Percentiles rank a stretch among this genome's conserved stretches.
Conservation (phyloP, 2,888 invertebrate genomes). For the Malachius bipustulatus region DNA sequence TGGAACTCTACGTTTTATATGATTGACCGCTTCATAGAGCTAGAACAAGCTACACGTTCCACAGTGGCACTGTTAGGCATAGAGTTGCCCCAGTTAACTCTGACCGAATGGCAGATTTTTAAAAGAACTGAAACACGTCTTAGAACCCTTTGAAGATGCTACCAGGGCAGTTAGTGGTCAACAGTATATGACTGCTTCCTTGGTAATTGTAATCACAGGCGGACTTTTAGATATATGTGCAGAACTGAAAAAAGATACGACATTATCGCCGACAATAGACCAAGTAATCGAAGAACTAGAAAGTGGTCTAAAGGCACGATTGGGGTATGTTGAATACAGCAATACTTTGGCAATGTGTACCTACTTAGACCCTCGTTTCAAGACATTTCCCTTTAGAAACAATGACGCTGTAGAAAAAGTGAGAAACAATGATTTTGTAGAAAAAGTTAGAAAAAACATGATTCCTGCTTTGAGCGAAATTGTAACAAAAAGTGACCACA, state of each 20-base stretch:
- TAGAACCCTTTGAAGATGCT: constrained; percentile 21
- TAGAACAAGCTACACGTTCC: constrained; percentile 16
- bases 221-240: constrained; percentile 17
- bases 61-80: constrained; percentile 18
- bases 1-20: constrained; percentile 20
- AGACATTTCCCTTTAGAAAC: constrained; percentile 13
- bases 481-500: background rate
- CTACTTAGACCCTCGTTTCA: constrained; percentile 15
- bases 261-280: background rate
- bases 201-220: constrained; percentile 17
- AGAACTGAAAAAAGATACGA: constrained; percentile 4
- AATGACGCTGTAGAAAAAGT: constrained; percentile 8
- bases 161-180: constrained; percentile 22
- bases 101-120: constrained; percentile 16
- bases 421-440: constrained; percentile 9
- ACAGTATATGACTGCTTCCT: constrained; percentile 18
- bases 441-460: constrained; percentile 2
- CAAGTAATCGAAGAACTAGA: constrained; percentile 7
- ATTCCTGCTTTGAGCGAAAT: background rate
- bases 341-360: constrained; percentile 14
- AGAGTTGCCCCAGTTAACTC: constrained; percentile 15
- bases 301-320: constrained; percentile 11
- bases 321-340: constrained; percentile 14
- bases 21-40: constrained; percentile 18
- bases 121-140: constrained; percentile 18